Conservation (phyloP, 92 coral and sea anemone species). For the Bergia puertoricense region DNA sequence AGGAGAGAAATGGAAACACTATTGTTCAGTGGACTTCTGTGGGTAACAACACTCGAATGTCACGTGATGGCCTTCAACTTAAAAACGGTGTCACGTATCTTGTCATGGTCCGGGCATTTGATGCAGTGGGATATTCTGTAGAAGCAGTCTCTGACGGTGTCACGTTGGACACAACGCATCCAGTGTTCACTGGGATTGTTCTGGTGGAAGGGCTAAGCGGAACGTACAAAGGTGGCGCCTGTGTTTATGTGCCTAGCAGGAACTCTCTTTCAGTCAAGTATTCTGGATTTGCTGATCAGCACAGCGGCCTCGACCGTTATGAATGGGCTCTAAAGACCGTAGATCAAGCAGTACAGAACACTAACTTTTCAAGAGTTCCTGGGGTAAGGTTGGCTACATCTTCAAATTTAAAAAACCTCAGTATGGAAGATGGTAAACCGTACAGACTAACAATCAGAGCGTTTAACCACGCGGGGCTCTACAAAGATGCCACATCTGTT, state of each 20-base stretch:
- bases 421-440: slow-evolving; percentile 64
- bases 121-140: slow-evolving; percentile 71
- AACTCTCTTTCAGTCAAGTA: slow-evolving; percentile 66
- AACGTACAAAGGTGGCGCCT: slow-evolving; percentile 55
- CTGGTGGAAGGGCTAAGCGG: slow-evolving; percentile 63
- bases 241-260: slow-evolving; percentile 68
- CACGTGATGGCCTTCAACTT: slow-evolving; percentile 64
- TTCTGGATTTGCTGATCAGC: slow-evolving; percentile 80
- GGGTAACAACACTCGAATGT: slow-evolving; percentile 68
- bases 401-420: slow-evolving; percentile 65
- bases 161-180: slow-evolving; percentile 76
- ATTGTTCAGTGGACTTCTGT: slow-evolving; percentile 81
- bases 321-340: slow-evolving; percentile 73
- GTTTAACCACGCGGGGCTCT: slow-evolving; percentile 75
- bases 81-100: slow-evolving; percentile 68
- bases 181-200: slow-evolving; percentile 84
- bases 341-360: slow-evolving; percentile 38
- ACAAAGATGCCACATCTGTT: slow-evolving; percentile 74
- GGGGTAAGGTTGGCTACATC: slow-evolving; percentile 71
- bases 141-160: slow-evolving; percentile 80
- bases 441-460: slow-evolving; percentile 80
- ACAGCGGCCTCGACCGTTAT: slow-evolving; percentile 82
- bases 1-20: slow-evolving; percentile 54
- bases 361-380: slow-evolving; percentile 66
- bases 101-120: slow-evolving; percentile 76